Conservation (phyloP, 1,140 invertebrate species). For the Meloidogyne floridensis region DNA sequence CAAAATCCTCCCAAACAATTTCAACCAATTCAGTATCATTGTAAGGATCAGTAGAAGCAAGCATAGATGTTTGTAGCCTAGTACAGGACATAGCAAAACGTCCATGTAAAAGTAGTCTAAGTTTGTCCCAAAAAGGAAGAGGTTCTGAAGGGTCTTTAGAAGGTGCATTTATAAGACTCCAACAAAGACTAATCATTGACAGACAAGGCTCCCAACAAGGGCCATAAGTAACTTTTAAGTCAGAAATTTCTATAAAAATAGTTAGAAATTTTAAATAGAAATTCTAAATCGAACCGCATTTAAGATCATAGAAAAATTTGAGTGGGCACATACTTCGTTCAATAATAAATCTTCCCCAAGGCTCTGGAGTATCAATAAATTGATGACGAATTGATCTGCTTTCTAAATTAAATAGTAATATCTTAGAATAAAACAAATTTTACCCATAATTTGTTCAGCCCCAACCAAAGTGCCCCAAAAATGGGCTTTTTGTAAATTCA, state of each 20-base stretch:
- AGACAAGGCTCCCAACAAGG: slow-evolving; percentile 98
- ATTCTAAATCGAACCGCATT: slow-evolving; percentile 72
- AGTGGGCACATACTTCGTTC: slow-evolving; percentile 83
- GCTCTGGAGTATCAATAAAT: slow-evolving; percentile 68
- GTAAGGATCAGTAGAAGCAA: slow-evolving; percentile 76
- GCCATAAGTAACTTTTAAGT: slow-evolving; percentile 88
- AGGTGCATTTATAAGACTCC: slow-evolving; percentile 78
- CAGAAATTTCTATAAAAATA: slow-evolving; percentile 75
- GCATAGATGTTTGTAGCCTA: slow-evolving; percentile 82
- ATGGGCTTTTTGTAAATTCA: slow-evolving; percentile 73
- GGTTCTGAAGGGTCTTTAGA: slow-evolving; percentile 89
- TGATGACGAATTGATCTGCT: slow-evolving; percentile 50
- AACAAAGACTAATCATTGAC: slow-evolving; percentile 86
- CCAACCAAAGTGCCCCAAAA: slow-evolving; percentile 86
- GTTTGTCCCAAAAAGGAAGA: slow-evolving; percentile 96
- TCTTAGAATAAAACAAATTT: background rate
- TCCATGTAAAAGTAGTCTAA: slow-evolving; percentile 81
- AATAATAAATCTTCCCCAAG: slow-evolving; percentile 68
- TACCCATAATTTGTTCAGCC: slow-evolving; percentile 79
- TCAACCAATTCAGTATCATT: slow-evolving; percentile 95
- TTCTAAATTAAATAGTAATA: slow-evolving; percentile 35
- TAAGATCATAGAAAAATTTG: slow-evolving; percentile 98
- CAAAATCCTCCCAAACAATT: slow-evolving; percentile 85
- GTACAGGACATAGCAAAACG: slow-evolving; percentile 82
- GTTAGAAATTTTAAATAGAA: background rate